Evolutionary conservation across 30 jellyfish, hydroid and myxozoan species (phyloP).

Genomic region (Hydractinia echinata): DNA sequence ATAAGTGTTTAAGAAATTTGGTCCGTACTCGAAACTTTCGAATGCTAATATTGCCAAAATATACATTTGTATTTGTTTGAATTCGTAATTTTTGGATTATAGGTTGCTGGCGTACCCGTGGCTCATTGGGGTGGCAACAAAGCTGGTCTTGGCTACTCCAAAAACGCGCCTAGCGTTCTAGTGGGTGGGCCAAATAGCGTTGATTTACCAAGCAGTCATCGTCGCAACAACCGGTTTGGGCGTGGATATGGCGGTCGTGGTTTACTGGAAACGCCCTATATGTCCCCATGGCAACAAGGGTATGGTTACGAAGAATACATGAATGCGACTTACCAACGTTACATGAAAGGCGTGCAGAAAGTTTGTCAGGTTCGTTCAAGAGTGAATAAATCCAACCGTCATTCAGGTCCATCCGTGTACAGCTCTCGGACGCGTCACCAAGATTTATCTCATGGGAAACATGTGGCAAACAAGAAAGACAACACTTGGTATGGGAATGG

Average conservation of each 20-base stretch:
- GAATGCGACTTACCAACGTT: slow-evolving; percentile 45
- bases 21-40: no score
- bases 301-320: slow-evolving; percentile 54
- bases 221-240: slow-evolving; percentile 61
- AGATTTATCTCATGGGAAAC: slow-evolving; percentile 20
- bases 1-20: no score
- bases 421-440: slow-evolving; percentile 38
- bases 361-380: slow-evolving; percentile 31
- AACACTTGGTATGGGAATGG: slow-evolving; percentile 27
- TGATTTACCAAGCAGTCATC: slow-evolving; percentile 81
- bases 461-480: background rate
- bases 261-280: slow-evolving; percentile 72
- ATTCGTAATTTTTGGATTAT: background rate
- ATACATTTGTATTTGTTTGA: background rate
- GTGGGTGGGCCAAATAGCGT: slow-evolving; percentile 88
- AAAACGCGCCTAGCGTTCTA: slow-evolving; percentile 64
- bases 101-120: slow-evolving; percentile 99
- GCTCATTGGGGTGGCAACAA: slow-evolving; percentile 98
- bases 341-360: slow-evolving; percentile 63
- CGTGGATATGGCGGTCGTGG: slow-evolving; percentile 76
- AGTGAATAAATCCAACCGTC: slow-evolving; percentile 47
- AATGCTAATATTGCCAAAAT: background rate
- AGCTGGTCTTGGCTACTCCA: slow-evolving; percentile 72
- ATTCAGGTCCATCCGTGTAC: slow-evolving; percentile 27
- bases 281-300: slow-evolving; percentile 86